These are phyloP conservation scores for Tetragnatha montana DNA, from an alignment of 2,888 invertebrate species.

Conservation along the genomic window DNA sequence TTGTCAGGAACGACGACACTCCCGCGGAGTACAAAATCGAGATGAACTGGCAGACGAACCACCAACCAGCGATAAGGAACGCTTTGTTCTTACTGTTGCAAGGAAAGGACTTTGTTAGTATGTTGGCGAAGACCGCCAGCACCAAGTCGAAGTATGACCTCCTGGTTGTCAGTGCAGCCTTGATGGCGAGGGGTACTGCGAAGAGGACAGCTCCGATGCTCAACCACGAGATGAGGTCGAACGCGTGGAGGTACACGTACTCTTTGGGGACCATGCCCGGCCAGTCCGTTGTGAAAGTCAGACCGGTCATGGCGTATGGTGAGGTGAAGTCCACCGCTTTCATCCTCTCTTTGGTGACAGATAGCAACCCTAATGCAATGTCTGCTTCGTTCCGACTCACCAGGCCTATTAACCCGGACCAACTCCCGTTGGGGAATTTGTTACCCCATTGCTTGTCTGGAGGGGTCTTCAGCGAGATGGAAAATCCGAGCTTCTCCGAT, in stretches of 20 bases:
- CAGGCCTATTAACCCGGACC: conserved; percentile 73
- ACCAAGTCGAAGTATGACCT: not conserved
- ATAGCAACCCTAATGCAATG: conserved; percentile 79
- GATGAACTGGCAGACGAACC: not conserved
- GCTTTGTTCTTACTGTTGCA: not conserved
- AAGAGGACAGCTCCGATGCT: not conserved
- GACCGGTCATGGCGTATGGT: conserved; percentile 74
- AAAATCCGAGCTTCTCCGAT: not conserved
- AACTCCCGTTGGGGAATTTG: not conserved
- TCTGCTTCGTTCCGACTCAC: conserved; percentile 74
- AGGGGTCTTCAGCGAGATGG: not conserved
- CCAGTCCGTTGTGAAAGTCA: conserved; percentile 17
- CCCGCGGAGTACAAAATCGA: not conserved
- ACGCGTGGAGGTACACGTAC: not conserved
- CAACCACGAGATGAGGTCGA: not conserved
- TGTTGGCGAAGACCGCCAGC: not conserved
- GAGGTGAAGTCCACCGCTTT: conserved; percentile 78
- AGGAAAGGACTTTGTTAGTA: not conserved
- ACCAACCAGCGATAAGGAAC: not conserved
- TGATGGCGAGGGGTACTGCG: not conserved
- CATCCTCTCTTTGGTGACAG: conserved; percentile 79
- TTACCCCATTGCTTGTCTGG: conserved; percentile 30
- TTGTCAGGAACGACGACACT: not conserved
- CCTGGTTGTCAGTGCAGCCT: not conserved
- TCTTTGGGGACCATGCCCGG: not conserved